phyloP scores from a whole-genome alignment of 1,140 invertebrate species.

The Papilio helenus region DNA sequence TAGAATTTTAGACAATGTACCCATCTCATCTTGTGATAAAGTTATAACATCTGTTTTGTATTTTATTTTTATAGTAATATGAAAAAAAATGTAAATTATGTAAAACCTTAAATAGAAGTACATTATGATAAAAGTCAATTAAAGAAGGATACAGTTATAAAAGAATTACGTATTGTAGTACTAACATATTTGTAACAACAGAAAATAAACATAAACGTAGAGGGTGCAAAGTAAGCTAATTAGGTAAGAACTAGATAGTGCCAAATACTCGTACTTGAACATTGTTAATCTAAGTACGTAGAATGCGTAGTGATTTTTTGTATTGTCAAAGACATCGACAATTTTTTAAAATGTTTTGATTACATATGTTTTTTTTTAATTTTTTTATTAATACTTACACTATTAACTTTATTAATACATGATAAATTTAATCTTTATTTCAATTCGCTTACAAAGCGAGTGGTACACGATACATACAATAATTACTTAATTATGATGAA shows the following conservation, averaged over 20 bases:
- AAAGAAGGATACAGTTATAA: background rate
- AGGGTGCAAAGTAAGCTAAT: slow-evolving; percentile 1
- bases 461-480: background rate
- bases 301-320: background rate
- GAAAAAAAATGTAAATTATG: background rate
- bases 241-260: background rate
- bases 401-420: background rate
- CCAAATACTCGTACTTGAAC: background rate
- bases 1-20: slow-evolving; percentile 33
- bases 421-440: background rate
- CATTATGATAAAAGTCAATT: background rate
- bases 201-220: background rate
- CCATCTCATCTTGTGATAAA: slow-evolving; percentile 47
- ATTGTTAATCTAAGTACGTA: background rate
- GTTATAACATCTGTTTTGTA: background rate
- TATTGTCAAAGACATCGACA: background rate
- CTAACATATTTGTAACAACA: background rate
- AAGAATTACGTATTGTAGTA: background rate
- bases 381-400: background rate
- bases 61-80: background rate
- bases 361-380: background rate
- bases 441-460: background rate
- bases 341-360: background rate
- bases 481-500: background rate
- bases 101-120: slow-evolving; percentile 3